Evolutionary conservation across 2,113 vertebrate species (phyloP), one percentile per base, ranked within the genome.

Genomic region (Vulpes lagopus): DNA sequence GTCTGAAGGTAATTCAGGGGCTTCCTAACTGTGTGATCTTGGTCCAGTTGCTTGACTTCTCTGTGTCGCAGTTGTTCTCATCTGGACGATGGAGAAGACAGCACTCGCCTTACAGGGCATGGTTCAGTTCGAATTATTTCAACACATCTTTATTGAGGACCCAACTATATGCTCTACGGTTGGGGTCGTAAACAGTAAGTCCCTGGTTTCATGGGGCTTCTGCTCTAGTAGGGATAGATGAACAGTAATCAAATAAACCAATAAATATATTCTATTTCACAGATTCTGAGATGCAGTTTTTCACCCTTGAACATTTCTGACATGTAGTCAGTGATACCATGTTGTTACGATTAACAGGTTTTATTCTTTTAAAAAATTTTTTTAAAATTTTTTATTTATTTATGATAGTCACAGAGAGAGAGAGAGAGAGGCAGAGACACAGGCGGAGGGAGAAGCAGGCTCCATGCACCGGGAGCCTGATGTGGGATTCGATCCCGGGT

Each of bases 261-360:
- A 60, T 5, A 55, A 14, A 51, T 55, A 19, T 5, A 20, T 30
- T 19, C 10, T 53, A 11, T 79, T n/a, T 60, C 88, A 23, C 23
- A 23, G 95, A 55, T 74, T 35, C 93, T 30, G 62, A 76, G 30
- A 59, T 22, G 73, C 1, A 5, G 71, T 14, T 64, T 55, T 91
- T 79, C 83, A 55, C 35, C 69, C 85, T 20, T n/a, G 27, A 23
- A 20, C 2, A n/a, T 62, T 59, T 95, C 43, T 76, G 51, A 15
- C 4, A 15, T 8, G 0, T 11, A 14, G 27, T 84, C 55, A 12
- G 0, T 38, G 35, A 23, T 27, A 2, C 27, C 30, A 0, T 0
- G 9, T 14, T 19, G 20, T 57, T 49, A 19, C 3, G 35, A 49
- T 0, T 19, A 16, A 38, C 12, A 53, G 49, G 62, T 84, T 57